These are phyloP conservation scores for Siniperca undulata DNA, from an alignment of 2,797 vertebrate genomes.

Conservation along the genomic window DNA sequence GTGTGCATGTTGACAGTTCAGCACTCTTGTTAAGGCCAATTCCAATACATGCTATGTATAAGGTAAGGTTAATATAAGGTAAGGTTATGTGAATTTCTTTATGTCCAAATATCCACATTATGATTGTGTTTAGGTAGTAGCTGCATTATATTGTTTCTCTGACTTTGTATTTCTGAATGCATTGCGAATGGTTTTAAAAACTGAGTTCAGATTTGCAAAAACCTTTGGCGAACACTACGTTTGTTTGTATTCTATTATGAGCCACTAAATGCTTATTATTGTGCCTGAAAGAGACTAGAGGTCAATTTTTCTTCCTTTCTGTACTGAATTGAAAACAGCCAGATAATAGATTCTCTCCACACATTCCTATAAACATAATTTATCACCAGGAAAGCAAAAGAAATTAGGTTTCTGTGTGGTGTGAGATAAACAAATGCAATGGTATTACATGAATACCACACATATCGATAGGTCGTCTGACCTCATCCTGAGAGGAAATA, in stretches of 20 bases:
- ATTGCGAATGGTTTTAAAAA: conserved; percentile 36
- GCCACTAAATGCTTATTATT: conserved; percentile 68
- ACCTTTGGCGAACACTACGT: conserved; percentile 9
- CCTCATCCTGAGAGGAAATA: conserved; percentile 52
- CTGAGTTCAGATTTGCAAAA: conserved; percentile 10
- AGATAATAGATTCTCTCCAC: conserved; percentile 65
- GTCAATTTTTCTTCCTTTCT: conserved; percentile 57
- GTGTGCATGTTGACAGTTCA: neutral
- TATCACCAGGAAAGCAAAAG: conserved; percentile 67
- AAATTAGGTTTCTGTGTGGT: conserved; percentile 58
- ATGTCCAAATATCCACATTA: conserved; percentile 9
- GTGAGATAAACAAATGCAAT: conserved; percentile 64
- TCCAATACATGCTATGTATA: neutral
- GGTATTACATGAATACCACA: conserved; percentile 56
- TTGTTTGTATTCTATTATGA: conserved; percentile 65
- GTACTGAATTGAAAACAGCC: conserved; percentile 66
- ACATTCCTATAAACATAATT: conserved; percentile 73
- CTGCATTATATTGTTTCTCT: conserved; percentile 27
- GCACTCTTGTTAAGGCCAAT: neutral
- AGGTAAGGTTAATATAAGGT: neutral
- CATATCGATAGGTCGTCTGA: conserved; percentile 51
- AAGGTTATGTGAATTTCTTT: neutral
- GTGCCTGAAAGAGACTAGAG: conserved; percentile 50
- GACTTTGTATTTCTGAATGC: conserved; percentile 21
- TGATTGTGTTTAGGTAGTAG: conserved; percentile 16